These are phyloP conservation scores for Sphyrna mokarran DNA, from an alignment of 2,113 vertebrate genomes.

Conservation along the genomic window DNA sequence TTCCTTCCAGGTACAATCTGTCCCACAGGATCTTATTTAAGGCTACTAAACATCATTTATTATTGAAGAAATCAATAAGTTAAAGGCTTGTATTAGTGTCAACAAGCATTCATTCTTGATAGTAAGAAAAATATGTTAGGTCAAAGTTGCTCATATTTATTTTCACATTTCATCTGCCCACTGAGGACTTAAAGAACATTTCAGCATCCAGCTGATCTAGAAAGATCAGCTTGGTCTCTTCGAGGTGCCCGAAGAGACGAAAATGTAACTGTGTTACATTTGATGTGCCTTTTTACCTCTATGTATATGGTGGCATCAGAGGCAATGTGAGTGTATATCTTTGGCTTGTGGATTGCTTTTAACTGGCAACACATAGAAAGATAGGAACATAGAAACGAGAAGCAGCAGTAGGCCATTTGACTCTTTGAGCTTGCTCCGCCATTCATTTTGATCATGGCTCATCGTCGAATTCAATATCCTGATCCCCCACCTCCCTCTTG, in stretches of 20 bases:
- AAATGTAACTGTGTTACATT: background rate
- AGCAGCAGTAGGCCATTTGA: no score
- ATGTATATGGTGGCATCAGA: background rate
- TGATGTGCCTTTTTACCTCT: background rate
- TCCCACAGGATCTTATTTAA: background rate
- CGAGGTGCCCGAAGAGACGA: no score
- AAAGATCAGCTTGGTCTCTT: background rate
- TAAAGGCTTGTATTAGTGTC: background rate
- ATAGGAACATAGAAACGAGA: no score
- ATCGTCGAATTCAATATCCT: no score
- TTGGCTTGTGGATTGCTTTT: background rate
- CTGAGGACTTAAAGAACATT: background rate
- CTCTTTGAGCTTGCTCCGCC: no score
- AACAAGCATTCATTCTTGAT: background rate
- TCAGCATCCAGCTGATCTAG: background rate
- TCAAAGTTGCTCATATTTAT: background rate
- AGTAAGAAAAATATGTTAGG: background rate
- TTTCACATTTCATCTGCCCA: background rate
- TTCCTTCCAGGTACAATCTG: background rate
- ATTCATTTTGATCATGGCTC: no score
- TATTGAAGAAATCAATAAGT: constrained; percentile 16
- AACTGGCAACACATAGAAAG: background rate
- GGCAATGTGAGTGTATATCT: background rate
- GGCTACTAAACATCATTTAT: background rate
- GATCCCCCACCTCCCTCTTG: no score